Evolutionary conservation across 2,113 vertebrate genomes (phyloP), one percentile per base, ranked within the genome.

Genomic region (Paracanthobrama guichenoti): DNA sequence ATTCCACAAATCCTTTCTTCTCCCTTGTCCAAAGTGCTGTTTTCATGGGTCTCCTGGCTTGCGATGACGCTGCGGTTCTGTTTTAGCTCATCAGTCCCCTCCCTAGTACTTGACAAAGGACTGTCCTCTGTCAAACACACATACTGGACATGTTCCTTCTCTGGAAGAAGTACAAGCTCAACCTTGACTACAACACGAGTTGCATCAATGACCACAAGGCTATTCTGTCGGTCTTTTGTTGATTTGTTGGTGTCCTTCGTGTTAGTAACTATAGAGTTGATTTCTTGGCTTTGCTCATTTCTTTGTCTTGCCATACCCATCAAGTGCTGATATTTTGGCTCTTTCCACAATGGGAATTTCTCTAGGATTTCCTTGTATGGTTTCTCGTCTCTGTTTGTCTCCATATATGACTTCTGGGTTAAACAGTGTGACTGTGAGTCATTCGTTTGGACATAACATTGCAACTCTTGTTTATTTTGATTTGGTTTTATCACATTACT

Each of bases 101-200:
- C 57, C 35, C 28, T 12, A 57, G 31, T 79, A n/a, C 48, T 57
- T n/a, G 64, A 8, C 1, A 20, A 22, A 50, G 26, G 7, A 31
- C 28, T 26, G 2, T 75, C 13, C 4, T 66, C 71, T 48, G 44
- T 59, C 73, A 88, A 79, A 79, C 39, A 80, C 9, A 92, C 66
- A 85, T 92, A 92, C 46, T 90, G 92, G 62, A 95, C 93, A 6
- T 92, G 95, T 79, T 95, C 94, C 55, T 92, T 93, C 83, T 91
- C 92, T 0, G 95, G 95, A 2, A 94, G 92, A 4, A 92, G 90
- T 9, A 97, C 93, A 12, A 95, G 93, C 86, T 97, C 95, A 18
- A 96, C 95, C 24, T 93, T 93, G 22, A 97, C 96, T 24, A 96
- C 93, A 82, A 97, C 95, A 8, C 96, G 93, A n/a, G 95, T 96